Percentiles rank a stretch among this genome's conserved stretches.
Conservation (phyloP, 1,140 invertebrate species). For the Ericerus pela region DNA sequence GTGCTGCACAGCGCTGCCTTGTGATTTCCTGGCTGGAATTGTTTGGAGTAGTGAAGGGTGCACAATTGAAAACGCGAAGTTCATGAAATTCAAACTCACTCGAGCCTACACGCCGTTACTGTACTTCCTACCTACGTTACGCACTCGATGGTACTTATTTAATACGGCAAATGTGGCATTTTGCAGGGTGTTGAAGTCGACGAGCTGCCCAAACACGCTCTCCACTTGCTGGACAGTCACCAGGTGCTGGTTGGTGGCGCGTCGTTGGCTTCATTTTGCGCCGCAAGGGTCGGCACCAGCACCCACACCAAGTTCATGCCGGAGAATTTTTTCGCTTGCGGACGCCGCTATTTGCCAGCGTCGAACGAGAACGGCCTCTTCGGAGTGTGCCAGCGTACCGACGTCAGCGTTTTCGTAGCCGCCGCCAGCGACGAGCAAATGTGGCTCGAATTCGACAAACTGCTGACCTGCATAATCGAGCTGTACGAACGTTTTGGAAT, state of each 20-base stretch:
- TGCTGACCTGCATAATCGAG: conserved; percentile 32
- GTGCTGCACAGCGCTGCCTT: too few species aligned
- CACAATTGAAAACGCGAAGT: too few species aligned
- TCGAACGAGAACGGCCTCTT: conserved; percentile 36
- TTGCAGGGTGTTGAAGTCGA: too few species aligned
- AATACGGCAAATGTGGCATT: too few species aligned
- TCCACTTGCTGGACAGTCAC: conserved; percentile 29
- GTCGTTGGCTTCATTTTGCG: conserved; percentile 44
- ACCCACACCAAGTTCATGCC: conserved; percentile 40
- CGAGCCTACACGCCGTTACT: too few species aligned
- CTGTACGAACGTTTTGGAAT: conserved; percentile 41
- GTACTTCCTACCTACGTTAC: too few species aligned
- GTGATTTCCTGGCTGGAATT: too few species aligned
- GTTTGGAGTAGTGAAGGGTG: too few species aligned
- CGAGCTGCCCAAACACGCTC: too few species aligned
- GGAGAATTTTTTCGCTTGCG: conserved; percentile 38
- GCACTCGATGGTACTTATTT: conserved; percentile 1
- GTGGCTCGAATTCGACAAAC: conserved; percentile 33
- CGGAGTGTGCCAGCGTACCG: conserved; percentile 42
- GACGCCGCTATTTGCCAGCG: conserved; percentile 19
- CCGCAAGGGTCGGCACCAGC: conserved; percentile 43
- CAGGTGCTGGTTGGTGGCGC: conserved; percentile 46
- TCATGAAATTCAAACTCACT: too few species aligned
- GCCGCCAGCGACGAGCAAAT: conserved; percentile 31
- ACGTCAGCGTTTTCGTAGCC: conserved; percentile 39